Evolutionary conservation across 2,797 vertebrate genomes (phyloP).

Genomic region (Emys orbicularis): DNA sequence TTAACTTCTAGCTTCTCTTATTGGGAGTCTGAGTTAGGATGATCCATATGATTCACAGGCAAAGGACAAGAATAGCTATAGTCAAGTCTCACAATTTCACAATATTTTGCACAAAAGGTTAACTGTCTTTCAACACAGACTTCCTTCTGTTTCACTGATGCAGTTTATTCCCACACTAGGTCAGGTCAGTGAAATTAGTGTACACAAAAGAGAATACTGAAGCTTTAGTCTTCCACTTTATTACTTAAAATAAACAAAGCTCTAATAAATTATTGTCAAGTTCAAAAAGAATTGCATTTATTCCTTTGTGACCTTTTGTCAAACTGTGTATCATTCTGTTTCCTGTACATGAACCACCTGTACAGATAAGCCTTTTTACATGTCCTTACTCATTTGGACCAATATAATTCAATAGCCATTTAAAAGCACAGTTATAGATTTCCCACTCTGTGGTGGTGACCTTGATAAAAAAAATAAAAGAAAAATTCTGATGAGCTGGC

Average conservation of each 20-base stretch:
- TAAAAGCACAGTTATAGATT: conserved; percentile 24
- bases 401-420: conserved; percentile 51
- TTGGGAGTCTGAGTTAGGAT: neutral
- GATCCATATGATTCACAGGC: neutral
- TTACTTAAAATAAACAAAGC: conserved; percentile 72
- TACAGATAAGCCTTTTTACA: conserved; percentile 65
- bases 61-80: neutral
- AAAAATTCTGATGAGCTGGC: fast-evolving
- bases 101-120: conserved; percentile 10
- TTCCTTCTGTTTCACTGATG: conserved; percentile 37
- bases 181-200: conserved; percentile 57
- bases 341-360: conserved; percentile 72
- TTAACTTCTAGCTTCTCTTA: neutral
- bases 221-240: conserved; percentile 56
- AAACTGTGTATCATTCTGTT: conserved; percentile 74
- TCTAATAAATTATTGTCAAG: conserved; percentile 75
- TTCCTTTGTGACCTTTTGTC: conserved; percentile 65
- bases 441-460: neutral
- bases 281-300: conserved; percentile 76
- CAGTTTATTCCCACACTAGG: conserved; percentile 47
- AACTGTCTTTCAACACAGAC: conserved; percentile 36
- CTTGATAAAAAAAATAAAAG: neutral
- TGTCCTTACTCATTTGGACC: conserved; percentile 48
- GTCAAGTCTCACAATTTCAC: neutral
- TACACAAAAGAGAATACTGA: conserved; percentile 72